Percentiles rank a stretch among this genome's conserved stretches.
Conservation (phyloP, 2,113 vertebrate species). For the Antigone vipio region DNA sequence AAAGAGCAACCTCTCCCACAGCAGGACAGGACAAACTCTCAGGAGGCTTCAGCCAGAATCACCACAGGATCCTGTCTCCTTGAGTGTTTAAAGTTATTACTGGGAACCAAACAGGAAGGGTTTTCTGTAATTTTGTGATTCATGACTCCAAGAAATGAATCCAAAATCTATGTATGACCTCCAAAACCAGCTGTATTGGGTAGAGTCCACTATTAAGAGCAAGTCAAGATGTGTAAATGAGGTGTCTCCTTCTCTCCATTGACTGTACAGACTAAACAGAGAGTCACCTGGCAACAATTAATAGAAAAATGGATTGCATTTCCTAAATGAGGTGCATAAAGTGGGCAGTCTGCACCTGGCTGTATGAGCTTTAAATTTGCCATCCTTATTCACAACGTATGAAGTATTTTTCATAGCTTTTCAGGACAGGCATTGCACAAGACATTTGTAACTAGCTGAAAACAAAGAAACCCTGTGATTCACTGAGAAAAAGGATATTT, state of each 20-base stretch:
- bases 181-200: slow-evolving; percentile 32
- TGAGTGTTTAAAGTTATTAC: neutral
- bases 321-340: slow-evolving; percentile 63
- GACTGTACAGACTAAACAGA: slow-evolving; percentile 64
- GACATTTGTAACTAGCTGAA: slow-evolving; percentile 57
- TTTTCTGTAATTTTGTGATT: neutral
- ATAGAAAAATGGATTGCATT: slow-evolving; percentile 59
- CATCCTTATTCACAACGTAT: slow-evolving; percentile 18
- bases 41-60: neutral
- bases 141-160: neutral
- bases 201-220: neutral
- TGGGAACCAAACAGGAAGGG: neutral
- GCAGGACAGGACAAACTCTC: neutral
- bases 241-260: slow-evolving; percentile 59
- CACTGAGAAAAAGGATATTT: slow-evolving; percentile 29
- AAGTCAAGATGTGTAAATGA: slow-evolving; percentile 62
- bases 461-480: slow-evolving; percentile 64
- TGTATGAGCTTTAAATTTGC: slow-evolving; percentile 36
- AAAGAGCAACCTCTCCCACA: neutral
- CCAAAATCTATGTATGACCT: neutral
- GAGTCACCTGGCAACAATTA: slow-evolving; percentile 64
- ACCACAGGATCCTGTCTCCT: neutral
- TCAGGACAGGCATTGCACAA: slow-evolving; percentile 37
- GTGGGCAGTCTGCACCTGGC: slow-evolving; percentile 61
- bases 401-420: slow-evolving; percentile 50